Conservation (phyloP, 2,888 invertebrate genomes). For the Acronicta leporina region DNA sequence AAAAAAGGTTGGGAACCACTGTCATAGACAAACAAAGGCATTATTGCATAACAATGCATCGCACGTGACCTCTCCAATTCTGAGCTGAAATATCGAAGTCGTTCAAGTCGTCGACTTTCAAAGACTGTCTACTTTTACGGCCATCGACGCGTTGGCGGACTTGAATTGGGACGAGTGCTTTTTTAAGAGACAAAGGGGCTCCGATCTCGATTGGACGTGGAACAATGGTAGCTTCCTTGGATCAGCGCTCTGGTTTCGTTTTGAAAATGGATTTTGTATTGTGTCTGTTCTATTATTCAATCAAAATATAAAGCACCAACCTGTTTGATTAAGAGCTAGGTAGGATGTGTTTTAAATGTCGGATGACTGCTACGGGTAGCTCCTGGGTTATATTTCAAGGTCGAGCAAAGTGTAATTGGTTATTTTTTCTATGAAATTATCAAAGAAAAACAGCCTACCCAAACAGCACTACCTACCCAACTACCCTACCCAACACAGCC, state of each 20-base stretch:
- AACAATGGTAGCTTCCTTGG: not conserved
- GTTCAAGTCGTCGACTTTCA: not conserved
- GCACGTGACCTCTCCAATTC: not conserved
- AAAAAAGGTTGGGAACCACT: not conserved
- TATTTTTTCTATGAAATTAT: too few species aligned
- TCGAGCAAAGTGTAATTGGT: too few species aligned
- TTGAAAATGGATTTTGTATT: not conserved
- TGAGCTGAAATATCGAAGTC: conserved; percentile 1
- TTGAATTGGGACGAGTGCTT: conserved; percentile 1
- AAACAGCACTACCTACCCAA: too few species aligned
- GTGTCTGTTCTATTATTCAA: too few species aligned
- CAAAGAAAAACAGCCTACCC: too few species aligned
- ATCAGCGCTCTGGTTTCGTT: too few species aligned
- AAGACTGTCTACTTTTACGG: conserved; percentile 2
- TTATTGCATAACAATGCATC: not conserved
- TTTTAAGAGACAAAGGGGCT: conserved; percentile 3
- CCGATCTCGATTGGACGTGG: not conserved
- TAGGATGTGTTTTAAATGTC: too few species aligned
- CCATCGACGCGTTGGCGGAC: not conserved
- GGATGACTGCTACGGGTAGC: too few species aligned
- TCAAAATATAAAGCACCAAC: too few species aligned
- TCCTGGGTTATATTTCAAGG: too few species aligned
- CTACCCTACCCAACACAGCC: too few species aligned
- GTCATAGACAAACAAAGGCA: not conserved
- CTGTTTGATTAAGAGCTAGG: too few species aligned